A percentile compares a stretch with the other conserved stretches of the same genome.
These are phyloP conservation scores for Ateles fusciceps DNA, from an alignment of 2,797 vertebrate genomes.

Conservation along the genomic window DNA sequence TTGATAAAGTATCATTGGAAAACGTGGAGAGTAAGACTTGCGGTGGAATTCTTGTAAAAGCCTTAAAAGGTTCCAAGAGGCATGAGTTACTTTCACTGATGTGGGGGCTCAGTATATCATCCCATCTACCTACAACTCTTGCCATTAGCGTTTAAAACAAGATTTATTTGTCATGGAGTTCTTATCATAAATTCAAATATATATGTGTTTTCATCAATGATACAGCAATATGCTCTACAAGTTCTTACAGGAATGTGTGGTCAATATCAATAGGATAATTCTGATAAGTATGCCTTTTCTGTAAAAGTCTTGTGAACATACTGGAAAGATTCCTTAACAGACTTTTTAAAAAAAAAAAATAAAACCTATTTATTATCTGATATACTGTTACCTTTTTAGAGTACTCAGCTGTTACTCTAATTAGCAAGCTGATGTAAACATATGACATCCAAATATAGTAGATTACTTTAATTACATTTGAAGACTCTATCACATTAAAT, in stretches of 20 bases:
- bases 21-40: background rate
- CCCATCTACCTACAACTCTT: background rate
- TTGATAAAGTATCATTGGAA: background rate
- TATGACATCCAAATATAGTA: conserved; percentile 16
- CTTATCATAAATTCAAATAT: background rate
- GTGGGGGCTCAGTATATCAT: background rate
- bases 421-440: background rate
- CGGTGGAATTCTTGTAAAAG: background rate
- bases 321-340: background rate
- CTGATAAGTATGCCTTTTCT: background rate
- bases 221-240: background rate
- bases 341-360: background rate
- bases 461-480: background rate
- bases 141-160: background rate
- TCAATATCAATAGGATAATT: background rate
- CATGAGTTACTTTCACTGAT: background rate
- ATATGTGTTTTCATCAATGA: background rate
- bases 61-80: background rate
- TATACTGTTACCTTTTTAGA: background rate
- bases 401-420: background rate
- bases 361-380: background rate
- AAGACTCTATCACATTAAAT: background rate
- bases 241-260: background rate
- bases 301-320: background rate
- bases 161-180: background rate